Base-by-base conservation (phyloP, 2,113 vertebrate genomes). In the Coptodon bakossiorum region DNA sequence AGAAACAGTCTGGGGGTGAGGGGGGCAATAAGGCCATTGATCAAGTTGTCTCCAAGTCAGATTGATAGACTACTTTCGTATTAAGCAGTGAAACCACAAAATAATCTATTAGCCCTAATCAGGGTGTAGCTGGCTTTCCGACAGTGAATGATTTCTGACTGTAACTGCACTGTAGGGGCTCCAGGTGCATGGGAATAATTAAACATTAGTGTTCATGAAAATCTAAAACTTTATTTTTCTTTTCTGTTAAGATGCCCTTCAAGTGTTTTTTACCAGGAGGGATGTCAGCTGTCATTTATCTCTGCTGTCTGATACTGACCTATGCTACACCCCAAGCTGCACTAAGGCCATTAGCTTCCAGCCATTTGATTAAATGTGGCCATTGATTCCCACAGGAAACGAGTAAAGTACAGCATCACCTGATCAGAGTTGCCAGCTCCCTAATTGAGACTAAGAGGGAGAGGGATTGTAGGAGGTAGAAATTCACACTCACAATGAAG, bases 371-470 rank as follows among this genome's bases (percentile, higher is more conserved):
- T 92, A 88, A 94, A 91, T 86, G 84, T 90, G 89, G 48, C 56
- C 89, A 95, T 94, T 27, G 93, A 94, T 94, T 93, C 88, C 79
- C 57, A 86, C 86, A 89, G 92, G 91, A 94, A 94, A 92, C 81
- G 80, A 90, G 80, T 94, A 36, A 22, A 92, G 86, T 80, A 56
- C 54, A 80, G 16, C 84, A 50, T 92, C 92, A 90, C 76, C 90
- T 90, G 89, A 93, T 93, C 91, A 84, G 54, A 87, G 86, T 86
- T 85, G 73, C 50, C 68, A 82, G 85, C 68, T 90, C 91, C 71
- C 89, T 92, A 73, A 92, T 92, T 91, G 83, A 84, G 40, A 83
- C 82, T 81, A 82, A 76, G 63, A 27, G 82, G 83, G 45, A 80
- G 71, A 57, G 8, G 52, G 57, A 89, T 54, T 83, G 93, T 89